Evolutionary conservation across 35 echinoderm and acorn worm genomes (phyloP).

Genomic region (Hemicentrotus pulcherrimus): DNA sequence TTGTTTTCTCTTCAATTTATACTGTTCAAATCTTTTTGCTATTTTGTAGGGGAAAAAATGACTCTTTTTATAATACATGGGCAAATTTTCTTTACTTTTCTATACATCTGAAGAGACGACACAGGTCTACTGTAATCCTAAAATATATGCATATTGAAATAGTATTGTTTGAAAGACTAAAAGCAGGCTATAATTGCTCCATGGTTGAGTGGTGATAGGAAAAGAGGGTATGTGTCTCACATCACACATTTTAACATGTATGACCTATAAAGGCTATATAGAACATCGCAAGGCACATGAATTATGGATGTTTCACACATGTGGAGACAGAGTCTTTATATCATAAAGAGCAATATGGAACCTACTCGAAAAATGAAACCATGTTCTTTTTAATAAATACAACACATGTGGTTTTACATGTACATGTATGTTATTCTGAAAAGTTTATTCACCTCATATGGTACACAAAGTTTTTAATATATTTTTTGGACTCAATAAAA

Average conservation of each 20-base stretch:
- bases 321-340: neutral
- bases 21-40: neutral
- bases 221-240: neutral
- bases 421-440: too few species aligned
- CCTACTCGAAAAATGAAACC: neutral
- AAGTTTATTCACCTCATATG: too few species aligned
- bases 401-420: too few species aligned
- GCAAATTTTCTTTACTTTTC: neutral
- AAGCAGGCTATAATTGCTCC: neutral
- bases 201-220: neutral
- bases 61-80: neutral
- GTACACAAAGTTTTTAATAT: too few species aligned
- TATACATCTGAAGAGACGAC: neutral
- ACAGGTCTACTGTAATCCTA: neutral
- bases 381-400: too few species aligned
- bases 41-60: too few species aligned
- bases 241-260: conserved; percentile 2
- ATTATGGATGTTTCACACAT: neutral
- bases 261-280: neutral
- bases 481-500: too few species aligned
- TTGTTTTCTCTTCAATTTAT: neutral
- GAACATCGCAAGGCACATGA: neutral
- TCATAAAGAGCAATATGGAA: neutral
- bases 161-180: neutral
- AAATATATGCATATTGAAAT: neutral